Conservation (phyloP, 2,888 invertebrate species). For the Melinaea menophilus region DNA sequence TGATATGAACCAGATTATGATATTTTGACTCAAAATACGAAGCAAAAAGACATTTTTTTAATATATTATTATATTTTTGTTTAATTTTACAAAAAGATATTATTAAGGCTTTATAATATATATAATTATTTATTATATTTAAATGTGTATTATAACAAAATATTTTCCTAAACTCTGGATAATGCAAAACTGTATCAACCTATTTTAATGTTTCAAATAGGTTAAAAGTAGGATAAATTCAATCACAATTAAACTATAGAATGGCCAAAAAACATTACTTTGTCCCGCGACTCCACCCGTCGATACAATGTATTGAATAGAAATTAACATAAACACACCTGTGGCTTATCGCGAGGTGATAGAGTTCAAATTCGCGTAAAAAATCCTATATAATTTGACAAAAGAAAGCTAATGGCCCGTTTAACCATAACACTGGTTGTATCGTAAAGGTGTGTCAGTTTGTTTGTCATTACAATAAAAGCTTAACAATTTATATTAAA, state of each 20-base stretch:
- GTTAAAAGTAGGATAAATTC: neutral
- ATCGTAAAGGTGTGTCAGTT: slow-evolving; percentile 44
- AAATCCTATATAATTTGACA: slow-evolving; percentile 36
- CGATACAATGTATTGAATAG: slow-evolving; percentile 39
- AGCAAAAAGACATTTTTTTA: too few relatives aligned
- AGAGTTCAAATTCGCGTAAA: slow-evolving; percentile 29
- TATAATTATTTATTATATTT: too few relatives aligned
- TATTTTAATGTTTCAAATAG: too few relatives aligned
- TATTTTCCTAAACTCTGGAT: too few relatives aligned
- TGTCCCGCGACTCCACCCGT: slow-evolving; percentile 46
- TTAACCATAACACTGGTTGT: slow-evolving; percentile 56
- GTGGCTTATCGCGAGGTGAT: slow-evolving; percentile 27
- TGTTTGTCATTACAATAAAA: slow-evolving; percentile 35
- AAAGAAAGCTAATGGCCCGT: slow-evolving; percentile 67
- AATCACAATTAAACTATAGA: neutral
- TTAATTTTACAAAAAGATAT: too few relatives aligned
- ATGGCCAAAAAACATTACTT: slow-evolving; percentile 18
- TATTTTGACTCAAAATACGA: too few relatives aligned
- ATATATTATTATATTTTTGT: too few relatives aligned
- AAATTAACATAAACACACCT: slow-evolving; percentile 38
- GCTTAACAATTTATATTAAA: too few relatives aligned
- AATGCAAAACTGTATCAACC: too few relatives aligned
- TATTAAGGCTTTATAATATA: too few relatives aligned
- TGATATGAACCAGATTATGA: too few relatives aligned
- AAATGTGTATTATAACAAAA: too few relatives aligned